These are phyloP conservation scores for Podargus strigoides DNA, from an alignment of 2,797 vertebrate genomes.

Conservation along the genomic window DNA sequence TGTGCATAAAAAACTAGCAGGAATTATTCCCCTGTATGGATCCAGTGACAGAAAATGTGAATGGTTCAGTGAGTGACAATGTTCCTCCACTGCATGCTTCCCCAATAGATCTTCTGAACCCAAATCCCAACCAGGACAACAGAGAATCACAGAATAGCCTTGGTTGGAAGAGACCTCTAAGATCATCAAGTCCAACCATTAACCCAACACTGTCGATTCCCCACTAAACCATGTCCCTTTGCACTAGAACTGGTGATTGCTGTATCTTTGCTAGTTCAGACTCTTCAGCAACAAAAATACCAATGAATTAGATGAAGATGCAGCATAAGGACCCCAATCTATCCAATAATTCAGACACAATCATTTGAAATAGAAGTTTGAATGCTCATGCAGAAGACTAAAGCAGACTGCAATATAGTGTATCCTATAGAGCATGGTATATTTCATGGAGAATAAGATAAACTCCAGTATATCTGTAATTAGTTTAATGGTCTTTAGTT, in stretches of 20 bases:
- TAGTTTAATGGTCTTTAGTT: not conserved
- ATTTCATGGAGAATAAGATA: not conserved
- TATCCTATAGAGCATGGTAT: not conserved
- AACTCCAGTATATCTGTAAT: not conserved
- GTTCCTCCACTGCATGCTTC: not conserved
- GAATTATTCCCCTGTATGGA: not conserved
- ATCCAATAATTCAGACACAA: not conserved
- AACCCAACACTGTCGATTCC: too few species aligned
- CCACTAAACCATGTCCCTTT: too few species aligned
- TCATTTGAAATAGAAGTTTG: not conserved
- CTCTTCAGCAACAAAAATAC: not conserved
- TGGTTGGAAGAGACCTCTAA: too few species aligned
- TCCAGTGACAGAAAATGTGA: not conserved
- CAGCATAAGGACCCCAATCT: not conserved
- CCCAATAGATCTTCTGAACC: not conserved
- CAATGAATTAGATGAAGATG: not conserved
- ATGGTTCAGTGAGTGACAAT: not conserved
- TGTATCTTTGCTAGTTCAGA: not conserved
- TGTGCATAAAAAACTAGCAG: not conserved
- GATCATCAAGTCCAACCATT: too few species aligned
- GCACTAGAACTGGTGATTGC: not conserved
- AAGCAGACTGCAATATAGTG: not conserved
- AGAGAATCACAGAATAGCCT: too few species aligned
- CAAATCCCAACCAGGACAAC: not conserved
- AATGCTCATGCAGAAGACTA: not conserved